A percentile compares a stretch with the other conserved stretches of the same genome.
These are phyloP conservation scores for Camelus dromedarius DNA, from an alignment of 2,113 vertebrate species.

Conservation along the genomic window DNA sequence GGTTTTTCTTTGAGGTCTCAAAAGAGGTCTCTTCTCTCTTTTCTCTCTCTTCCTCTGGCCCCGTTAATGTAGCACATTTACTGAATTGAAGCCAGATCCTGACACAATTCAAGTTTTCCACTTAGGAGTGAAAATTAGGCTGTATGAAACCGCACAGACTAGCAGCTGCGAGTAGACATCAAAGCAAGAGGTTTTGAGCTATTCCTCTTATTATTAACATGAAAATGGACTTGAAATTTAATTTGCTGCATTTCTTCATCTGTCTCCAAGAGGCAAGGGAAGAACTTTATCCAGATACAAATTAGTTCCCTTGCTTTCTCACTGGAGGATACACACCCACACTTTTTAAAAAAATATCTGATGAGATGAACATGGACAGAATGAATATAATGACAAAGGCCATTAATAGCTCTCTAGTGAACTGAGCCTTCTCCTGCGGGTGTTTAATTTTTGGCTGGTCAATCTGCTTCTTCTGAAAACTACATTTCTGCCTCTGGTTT, in stretches of 20 bases:
- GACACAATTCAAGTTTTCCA: neutral
- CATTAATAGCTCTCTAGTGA: neutral
- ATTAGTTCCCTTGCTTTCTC: neutral
- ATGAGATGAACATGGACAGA: neutral
- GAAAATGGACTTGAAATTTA: conserved; percentile 37
- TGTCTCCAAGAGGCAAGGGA: neutral
- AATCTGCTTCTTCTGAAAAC: neutral
- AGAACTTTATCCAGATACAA: neutral
- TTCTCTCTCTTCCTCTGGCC: neutral
- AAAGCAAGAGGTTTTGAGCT: neutral
- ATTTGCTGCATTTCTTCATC: conserved; percentile 21
- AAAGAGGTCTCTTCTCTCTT: neutral
- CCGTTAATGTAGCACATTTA: neutral
- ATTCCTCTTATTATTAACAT: neutral
- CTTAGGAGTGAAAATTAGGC: neutral
- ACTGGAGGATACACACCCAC: neutral
- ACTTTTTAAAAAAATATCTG: neutral
- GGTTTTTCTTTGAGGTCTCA: no score
- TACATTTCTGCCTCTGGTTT: neutral
- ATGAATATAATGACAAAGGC: neutral
- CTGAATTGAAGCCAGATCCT: neutral
- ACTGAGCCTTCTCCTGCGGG: neutral
- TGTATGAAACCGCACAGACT: neutral
- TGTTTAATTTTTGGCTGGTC: neutral
- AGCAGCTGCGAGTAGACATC: neutral